These are phyloP conservation scores for Gopherus evgoodei DNA, from an alignment of 2,113 vertebrate genomes.

Conservation along the genomic window DNA sequence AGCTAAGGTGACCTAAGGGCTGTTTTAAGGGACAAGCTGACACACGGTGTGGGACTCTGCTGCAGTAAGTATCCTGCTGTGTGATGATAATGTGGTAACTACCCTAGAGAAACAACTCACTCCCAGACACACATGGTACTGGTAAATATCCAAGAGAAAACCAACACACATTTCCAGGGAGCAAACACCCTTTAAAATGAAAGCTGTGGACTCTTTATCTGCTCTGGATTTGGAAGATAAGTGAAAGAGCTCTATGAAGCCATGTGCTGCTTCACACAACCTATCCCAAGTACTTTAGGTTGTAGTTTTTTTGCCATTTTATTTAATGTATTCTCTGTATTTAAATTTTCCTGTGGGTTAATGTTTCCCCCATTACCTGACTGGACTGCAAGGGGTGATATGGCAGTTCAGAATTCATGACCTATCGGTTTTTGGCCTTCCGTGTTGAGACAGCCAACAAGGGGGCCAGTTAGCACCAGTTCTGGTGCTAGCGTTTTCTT, in stretches of 20 bases:
- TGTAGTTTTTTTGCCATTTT: background rate
- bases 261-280: background rate
- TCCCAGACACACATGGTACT: slow-evolving; percentile 19
- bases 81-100: slow-evolving; percentile 73
- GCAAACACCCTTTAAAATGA: background rate
- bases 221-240: background rate
- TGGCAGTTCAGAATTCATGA: background rate
- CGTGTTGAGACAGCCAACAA: background rate
- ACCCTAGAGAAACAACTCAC: slow-evolving; percentile 44
- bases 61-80: slow-evolving; percentile 51
- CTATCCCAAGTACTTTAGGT: background rate
- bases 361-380: background rate
- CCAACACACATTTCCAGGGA: background rate
- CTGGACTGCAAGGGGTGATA: background rate
- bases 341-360: background rate
- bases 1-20: slow-evolving; percentile 16
- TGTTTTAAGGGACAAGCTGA: slow-evolving; percentile 39
- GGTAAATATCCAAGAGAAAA: slow-evolving; percentile 9
- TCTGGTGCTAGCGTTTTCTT: background rate
- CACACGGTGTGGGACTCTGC: slow-evolving; percentile 56
- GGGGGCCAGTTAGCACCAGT: background rate
- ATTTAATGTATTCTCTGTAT: background rate
- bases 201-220: background rate
- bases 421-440: background rate
- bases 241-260: background rate